phyloP scores from a whole-genome alignment of 2,113 vertebrate species.

The Tinamus guttatus region DNA sequence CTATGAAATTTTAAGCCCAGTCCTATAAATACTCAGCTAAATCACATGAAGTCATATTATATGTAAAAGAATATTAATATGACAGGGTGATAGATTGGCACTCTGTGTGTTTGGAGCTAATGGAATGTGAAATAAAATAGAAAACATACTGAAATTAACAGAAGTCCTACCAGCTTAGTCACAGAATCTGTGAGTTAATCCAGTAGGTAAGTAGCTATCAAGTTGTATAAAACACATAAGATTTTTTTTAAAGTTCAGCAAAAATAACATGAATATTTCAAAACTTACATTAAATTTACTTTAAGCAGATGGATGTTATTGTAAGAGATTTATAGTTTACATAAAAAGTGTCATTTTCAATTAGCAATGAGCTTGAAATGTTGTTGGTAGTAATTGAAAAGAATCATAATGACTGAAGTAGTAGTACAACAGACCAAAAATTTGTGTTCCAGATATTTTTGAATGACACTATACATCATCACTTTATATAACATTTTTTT shows the following conservation, averaged over 20 bases:
- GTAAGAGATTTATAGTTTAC: constrained; percentile 16
- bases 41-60: background rate
- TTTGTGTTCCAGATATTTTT: constrained; percentile 4
- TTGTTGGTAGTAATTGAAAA: constrained; percentile 6
- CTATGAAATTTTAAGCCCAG: background rate
- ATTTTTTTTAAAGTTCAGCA: constrained; percentile 27
- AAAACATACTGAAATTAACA: background rate
- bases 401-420: background rate
- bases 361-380: constrained; percentile 17
- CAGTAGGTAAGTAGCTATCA: background rate
- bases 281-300: background rate
- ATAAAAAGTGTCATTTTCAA: background rate
- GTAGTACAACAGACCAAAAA: background rate
- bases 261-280: background rate
- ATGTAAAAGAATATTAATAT: background rate
- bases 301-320: background rate
- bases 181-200: background rate
- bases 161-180: background rate
- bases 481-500: constrained; percentile 41
- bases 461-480: constrained; percentile 3
- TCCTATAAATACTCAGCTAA: background rate
- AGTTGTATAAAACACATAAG: background rate
- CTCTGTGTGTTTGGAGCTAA: background rate
- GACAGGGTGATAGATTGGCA: constrained; percentile 13
- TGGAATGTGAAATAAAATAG: background rate